These are phyloP conservation scores for Beroe forskalii DNA, from an alignment of 37 sponge, comb jelly and placozoan genomes.

Conservation along the genomic window DNA sequence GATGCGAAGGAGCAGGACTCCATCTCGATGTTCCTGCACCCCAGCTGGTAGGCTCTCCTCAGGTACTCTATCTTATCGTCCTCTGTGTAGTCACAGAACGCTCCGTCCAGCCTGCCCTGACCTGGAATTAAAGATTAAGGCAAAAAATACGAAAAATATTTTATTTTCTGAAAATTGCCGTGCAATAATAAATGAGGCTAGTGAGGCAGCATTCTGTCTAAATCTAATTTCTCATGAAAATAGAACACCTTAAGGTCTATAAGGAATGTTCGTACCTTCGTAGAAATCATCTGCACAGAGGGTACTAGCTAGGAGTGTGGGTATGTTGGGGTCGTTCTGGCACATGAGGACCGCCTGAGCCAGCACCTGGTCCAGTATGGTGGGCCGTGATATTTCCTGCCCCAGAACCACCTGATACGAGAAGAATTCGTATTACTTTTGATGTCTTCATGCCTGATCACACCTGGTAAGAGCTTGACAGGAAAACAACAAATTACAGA, in stretches of 20 bases:
- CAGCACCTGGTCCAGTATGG: slow-evolving; percentile 74
- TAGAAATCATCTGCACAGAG: slow-evolving; percentile 97
- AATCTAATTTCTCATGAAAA: too few relatives aligned
- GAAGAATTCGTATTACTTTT: too few relatives aligned
- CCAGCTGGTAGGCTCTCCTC: slow-evolving; percentile 66
- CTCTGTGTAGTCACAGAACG: slow-evolving; percentile 79
- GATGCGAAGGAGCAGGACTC: slow-evolving; percentile 82
- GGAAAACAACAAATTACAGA: too few relatives aligned
- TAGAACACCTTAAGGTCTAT: too few relatives aligned
- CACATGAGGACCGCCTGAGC: slow-evolving; percentile 72
- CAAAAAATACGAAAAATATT: too few relatives aligned
- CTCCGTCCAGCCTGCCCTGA: slow-evolving; percentile 92
- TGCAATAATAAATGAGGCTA: too few relatives aligned
- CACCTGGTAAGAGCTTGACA: too few relatives aligned
- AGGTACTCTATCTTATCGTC: slow-evolving; percentile 80
- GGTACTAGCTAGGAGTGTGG: slow-evolving; percentile 77
- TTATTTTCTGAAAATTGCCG: too few relatives aligned
- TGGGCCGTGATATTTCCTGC: slow-evolving; percentile 69
- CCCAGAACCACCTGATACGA: slow-evolving; percentile 88
- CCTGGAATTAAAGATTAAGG: too few relatives aligned
- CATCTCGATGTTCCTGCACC: slow-evolving; percentile 94
- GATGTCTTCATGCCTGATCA: too few relatives aligned
- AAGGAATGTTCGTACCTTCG: slow-evolving; percentile 94
- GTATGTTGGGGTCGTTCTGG: slow-evolving; percentile 67
- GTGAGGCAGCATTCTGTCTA: too few relatives aligned